Base-by-base conservation (phyloP, 2,888 invertebrate species). In the Mellilla xanthometata region DNA sequence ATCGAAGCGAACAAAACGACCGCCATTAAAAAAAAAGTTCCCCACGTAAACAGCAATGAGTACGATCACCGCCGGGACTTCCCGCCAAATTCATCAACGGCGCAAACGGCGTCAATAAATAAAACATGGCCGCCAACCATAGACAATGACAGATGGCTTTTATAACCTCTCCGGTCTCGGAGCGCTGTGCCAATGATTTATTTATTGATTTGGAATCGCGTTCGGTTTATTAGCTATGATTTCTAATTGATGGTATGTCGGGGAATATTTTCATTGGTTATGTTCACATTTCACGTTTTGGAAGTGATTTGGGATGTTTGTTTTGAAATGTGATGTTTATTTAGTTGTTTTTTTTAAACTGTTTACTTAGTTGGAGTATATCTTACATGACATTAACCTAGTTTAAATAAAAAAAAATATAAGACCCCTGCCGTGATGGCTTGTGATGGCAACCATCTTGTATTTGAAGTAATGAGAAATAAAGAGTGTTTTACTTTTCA, bases 121-220 rank as follows among this genome's bases (percentile, higher is more conserved):
- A 54, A 57, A 57, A 57, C 54, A 57, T 57, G 52, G 57, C 57
- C 49, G 49, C 31, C 48, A 42, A 41, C 52, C 52, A 54, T 44
- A 35, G 57, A 57, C 57, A 57, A 54, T 57, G 56, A 57, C 54
- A 52, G 56, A 57, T 57, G 46, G 52, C 24, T 39, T 46, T 42
- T 43, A 50, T 50, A 54, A 50, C 56, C 56, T 56, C 55, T 49
- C 45, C 29, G 23, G 31, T 29, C 23, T 45, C 39, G 36, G 46
- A 28, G 28, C 40, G 43, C 49, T 35, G 12, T 11, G 23, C 6
- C 26, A 11, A 42, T 42, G 38, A 42, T 48, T 48, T 42, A 39
- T 42, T 36, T 36, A 47, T 31, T 36, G 35, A 32, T 36, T 22
- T 27, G 22, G 28, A 42, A 26, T 10, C 19, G 22, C 24, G 49